Conservation (phyloP, 2,797 vertebrate genomes). For the Percopsis omiscomaycus region DNA sequence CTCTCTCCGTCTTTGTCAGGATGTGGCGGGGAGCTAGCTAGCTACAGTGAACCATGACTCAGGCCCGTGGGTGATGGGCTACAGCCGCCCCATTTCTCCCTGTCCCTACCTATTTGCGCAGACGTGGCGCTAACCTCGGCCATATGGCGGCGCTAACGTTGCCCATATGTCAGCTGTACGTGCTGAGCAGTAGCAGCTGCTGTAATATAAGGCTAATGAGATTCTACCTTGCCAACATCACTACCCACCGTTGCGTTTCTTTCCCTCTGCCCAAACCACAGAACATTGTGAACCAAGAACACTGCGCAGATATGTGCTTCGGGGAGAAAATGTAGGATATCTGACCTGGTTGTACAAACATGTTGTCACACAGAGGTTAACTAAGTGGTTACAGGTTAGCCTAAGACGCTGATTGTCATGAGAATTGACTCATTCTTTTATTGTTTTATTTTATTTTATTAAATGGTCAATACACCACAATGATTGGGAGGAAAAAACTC, state of each 20-base stretch:
- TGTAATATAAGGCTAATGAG: conserved; percentile 58
- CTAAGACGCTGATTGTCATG: neutral
- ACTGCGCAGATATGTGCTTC: conserved; percentile 4
- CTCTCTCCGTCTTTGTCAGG: conserved; percentile 31
- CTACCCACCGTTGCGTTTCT: conserved; percentile 45
- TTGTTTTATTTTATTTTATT: too few relatives aligned
- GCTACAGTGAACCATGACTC: conserved; percentile 50
- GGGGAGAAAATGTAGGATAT: too few relatives aligned
- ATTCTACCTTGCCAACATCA: conserved; percentile 54
- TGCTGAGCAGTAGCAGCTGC: conserved; percentile 73
- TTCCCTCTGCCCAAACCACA: conserved; percentile 43
- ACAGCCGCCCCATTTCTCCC: conserved; percentile 50
- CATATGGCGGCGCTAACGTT: conserved; percentile 70
- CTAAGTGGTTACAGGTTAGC: conserved; percentile 19
- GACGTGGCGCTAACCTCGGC: conserved; percentile 54
- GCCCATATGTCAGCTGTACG: conserved; percentile 66
- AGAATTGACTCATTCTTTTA: too few relatives aligned
- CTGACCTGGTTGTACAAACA: too few relatives aligned
- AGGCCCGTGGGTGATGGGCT: conserved; percentile 38
- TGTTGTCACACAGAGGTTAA: conserved; percentile 53
- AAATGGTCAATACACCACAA: too few relatives aligned
- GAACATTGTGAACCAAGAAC: conserved; percentile 36
- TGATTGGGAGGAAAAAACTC: too few relatives aligned
- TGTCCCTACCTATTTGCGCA: conserved; percentile 43
- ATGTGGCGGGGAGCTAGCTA: conserved; percentile 17